Evolutionary conservation across 64 coral and sea anemone genomes (phyloP).

Genomic region (Dendronephthya gigantea): DNA sequence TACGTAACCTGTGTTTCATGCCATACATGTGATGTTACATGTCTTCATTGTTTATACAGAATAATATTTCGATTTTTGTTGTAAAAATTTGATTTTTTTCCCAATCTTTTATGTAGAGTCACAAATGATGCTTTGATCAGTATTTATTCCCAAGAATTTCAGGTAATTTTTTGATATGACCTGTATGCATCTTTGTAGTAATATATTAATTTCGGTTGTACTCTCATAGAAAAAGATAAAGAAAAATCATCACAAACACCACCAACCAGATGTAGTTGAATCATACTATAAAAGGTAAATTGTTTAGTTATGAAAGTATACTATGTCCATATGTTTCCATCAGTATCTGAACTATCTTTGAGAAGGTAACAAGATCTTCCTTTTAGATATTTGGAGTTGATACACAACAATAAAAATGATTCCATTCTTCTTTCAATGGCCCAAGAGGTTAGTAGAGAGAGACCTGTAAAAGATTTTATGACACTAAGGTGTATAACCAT

Average conservation of each 20-base stretch:
- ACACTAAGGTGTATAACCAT: too few species aligned
- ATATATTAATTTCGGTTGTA: background rate
- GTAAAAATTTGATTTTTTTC: background rate
- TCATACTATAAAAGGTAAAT: slow-evolving; percentile 68
- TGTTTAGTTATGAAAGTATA: background rate
- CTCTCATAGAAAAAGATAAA: slow-evolving; percentile 69
- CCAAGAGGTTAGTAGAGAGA: slow-evolving; percentile 58
- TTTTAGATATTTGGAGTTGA: slow-evolving; percentile 53
- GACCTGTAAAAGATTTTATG: too few species aligned
- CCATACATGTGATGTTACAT: background rate
- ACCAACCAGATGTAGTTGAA: slow-evolving; percentile 83
- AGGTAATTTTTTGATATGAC: too few species aligned
- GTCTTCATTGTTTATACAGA: background rate
- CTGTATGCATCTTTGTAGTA: too few species aligned
- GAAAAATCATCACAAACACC: slow-evolving; percentile 76
- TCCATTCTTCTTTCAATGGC: slow-evolving; percentile 58
- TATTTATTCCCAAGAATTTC: slow-evolving; percentile 94
- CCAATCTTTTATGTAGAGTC: slow-evolving; percentile 43
- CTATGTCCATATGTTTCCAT: too few species aligned
- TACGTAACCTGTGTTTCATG: background rate
- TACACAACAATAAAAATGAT: slow-evolving; percentile 31
- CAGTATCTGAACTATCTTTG: too few species aligned
- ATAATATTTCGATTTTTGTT: background rate
- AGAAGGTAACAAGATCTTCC: too few species aligned
- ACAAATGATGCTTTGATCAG: slow-evolving; percentile 84